Evolutionary conservation across 1,140 invertebrate genomes (phyloP).

Genomic region (Riptortus pedestris): DNA sequence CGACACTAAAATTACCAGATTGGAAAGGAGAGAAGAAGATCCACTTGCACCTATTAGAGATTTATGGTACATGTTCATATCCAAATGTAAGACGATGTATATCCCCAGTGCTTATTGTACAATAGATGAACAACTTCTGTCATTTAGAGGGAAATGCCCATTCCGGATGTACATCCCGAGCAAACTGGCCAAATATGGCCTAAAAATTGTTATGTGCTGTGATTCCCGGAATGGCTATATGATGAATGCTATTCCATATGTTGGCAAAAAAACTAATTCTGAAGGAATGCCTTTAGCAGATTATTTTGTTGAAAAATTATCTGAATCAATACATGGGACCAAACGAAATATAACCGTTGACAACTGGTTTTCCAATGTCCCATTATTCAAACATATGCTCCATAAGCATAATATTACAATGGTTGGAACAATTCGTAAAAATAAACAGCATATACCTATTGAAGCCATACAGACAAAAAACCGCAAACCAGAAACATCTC

Average conservation of each 20-base stretch:
- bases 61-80: slow-evolving; percentile 30
- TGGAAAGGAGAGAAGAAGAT: slow-evolving; percentile 11
- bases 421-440: no score
- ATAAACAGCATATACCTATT: no score
- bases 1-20: background rate
- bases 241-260: slow-evolving; percentile 2
- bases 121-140: slow-evolving; percentile 35
- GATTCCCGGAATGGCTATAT: slow-evolving; percentile 13
- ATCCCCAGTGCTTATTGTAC: slow-evolving; percentile 27
- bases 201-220: background rate
- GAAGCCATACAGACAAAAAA: no score
- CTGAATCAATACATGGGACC: no score
- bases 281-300: no score
- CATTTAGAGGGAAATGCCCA: slow-evolving; percentile 36
- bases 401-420: no score
- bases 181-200: background rate
- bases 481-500: no score
- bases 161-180: slow-evolving; percentile 31
- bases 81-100: slow-evolving; percentile 32
- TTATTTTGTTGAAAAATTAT: no score
- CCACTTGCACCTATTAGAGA: slow-evolving; percentile 31
- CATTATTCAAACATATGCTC: no score
- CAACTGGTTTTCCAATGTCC: no score
- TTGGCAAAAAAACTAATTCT: no score
- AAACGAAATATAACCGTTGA: no score